Evolutionary conservation across 2,888 invertebrate genomes (phyloP), one percentile per base, ranked within the genome.

Genomic region (Amaurobius ferox): DNA sequence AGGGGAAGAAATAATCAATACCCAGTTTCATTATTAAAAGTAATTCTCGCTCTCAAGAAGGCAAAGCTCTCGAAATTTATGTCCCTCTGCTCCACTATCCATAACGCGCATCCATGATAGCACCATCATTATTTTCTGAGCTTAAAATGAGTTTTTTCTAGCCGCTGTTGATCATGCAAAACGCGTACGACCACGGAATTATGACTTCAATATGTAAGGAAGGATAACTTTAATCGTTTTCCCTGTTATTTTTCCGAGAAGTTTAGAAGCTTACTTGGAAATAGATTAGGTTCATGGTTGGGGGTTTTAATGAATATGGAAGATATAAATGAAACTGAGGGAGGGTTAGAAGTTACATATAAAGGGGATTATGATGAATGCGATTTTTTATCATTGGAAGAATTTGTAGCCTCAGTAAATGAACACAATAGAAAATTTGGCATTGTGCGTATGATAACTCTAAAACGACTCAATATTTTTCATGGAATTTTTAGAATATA

Each of bases 11-110:
- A 35, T 23, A 55, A 55, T 55, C 55, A 55, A 55, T 55, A 55
- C 55, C 55, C 23, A 23, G 55, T 55, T 55, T 55, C 55, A 55
- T 55, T 55, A 55, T 55, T 55, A 55, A 55, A 55, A 55, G 55
- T 55, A 55, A 55, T 55, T 55, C 23, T 23, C 3, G 6, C 5
- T 16, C 55, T 19, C 55, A 55, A 55, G 55, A 55, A 55, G 55
- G 55, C 55, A 55, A 23, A 23, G 23, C 23, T 55, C 55, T 55
- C 55, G 23, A 55, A 55, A 55, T 55, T 55, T 55, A 55, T 55
- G 55, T 55, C 23, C 7, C 19, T 23, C 23, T 19, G 55, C 55
- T 55, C 23, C 19, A 23, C 55, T 55, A 55, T 55, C 55, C 11
- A 23, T 55, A 55, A 55, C 23, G 23, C 23, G 23, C 55, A 55